Conservation (phyloP, 92 coral and sea anemone species). For the Porites rus region DNA sequence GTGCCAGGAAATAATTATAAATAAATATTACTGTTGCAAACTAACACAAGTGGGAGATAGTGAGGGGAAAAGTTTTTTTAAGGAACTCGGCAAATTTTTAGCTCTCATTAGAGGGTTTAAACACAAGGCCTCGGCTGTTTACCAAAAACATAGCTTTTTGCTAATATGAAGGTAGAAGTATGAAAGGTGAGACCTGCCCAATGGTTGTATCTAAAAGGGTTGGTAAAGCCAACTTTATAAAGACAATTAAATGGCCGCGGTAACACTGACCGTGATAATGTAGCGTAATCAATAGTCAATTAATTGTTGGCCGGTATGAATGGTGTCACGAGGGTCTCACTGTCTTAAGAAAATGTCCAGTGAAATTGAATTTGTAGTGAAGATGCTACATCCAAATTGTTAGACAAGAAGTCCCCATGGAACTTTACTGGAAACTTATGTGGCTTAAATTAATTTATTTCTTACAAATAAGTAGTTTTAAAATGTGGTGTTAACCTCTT, state of each 20-base stretch:
- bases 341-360: constrained; percentile 82
- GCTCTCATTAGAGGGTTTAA: constrained; percentile 53
- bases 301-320: constrained; percentile 97
- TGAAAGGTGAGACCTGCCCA: constrained; percentile 96
- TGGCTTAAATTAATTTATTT: constrained; percentile 33
- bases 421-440: constrained; percentile 87
- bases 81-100: constrained; percentile 91
- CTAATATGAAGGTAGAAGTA: constrained; percentile 80
- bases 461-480: constrained; percentile 60
- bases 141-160: constrained; percentile 98
- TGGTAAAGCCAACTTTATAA: constrained; percentile 72
- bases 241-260: constrained; percentile 95
- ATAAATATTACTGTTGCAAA: constrained; percentile 74
- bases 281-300: constrained; percentile 93
- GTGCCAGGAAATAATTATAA: constrained; percentile 87
- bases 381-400: constrained; percentile 94
- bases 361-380: constrained; percentile 95
- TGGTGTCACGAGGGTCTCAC: constrained; percentile 92
- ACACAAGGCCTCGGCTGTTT: constrained; percentile 92
- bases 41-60: constrained; percentile 91
- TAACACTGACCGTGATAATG: constrained; percentile 94
- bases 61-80: constrained; percentile 87
- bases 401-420: constrained; percentile 94
- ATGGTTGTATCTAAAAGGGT: constrained; percentile 85
- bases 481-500: constrained; percentile 72